Evolutionary conservation across 2,888 invertebrate species (phyloP).

Genomic region (Holacanthella duospinosa): DNA sequence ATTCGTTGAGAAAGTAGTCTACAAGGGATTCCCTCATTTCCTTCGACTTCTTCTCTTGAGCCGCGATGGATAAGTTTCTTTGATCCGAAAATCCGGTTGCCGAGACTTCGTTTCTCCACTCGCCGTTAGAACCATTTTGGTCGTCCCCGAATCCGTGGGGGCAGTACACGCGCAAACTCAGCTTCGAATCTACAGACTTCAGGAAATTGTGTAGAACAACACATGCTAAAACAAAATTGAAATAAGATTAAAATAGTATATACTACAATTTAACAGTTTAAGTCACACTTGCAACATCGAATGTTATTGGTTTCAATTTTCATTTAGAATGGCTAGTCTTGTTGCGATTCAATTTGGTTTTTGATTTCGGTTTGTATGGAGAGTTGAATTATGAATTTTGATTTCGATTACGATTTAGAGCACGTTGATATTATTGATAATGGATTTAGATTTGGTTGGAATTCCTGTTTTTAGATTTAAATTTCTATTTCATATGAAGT

Average conservation of each 20-base stretch:
- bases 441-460: too few species aligned
- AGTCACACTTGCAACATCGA: background rate
- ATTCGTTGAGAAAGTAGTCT: background rate
- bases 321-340: too few species aligned
- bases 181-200: background rate
- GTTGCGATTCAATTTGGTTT: too few species aligned
- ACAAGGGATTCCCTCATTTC: background rate
- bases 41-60: background rate
- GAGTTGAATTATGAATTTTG: too few species aligned
- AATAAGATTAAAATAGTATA: background rate
- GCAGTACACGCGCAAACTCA: background rate
- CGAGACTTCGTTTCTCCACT: background rate
- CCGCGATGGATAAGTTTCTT: background rate
- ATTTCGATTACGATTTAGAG: too few species aligned
- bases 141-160: background rate
- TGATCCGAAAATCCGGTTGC: background rate
- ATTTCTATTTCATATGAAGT: too few species aligned
- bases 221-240: background rate
- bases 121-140: background rate
- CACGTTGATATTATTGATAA: too few species aligned
- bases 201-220: constrained; percentile 1
- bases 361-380: too few species aligned
- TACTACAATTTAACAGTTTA: background rate
- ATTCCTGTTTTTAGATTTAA: too few species aligned
- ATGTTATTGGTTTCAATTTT: background rate